A percentile compares a stretch with the other conserved stretches of the same genome.
These are phyloP conservation scores for Hyla sarda DNA, from an alignment of 2,113 vertebrate genomes.

Conservation along the genomic window DNA sequence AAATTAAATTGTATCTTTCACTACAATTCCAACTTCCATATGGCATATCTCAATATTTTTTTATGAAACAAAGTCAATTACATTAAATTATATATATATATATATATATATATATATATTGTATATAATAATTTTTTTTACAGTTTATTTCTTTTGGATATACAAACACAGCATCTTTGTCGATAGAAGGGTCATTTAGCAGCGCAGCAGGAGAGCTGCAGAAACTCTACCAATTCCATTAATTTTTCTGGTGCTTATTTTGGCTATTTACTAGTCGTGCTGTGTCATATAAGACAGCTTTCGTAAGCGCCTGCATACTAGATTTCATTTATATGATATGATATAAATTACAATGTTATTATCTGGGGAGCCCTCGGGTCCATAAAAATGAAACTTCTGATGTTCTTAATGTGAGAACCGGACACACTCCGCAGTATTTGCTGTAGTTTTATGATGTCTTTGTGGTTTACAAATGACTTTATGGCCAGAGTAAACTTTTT, in stretches of 20 bases:
- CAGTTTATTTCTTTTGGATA: conserved; percentile 2
- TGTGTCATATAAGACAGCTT: conserved; percentile 5
- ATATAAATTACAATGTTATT: conserved; percentile 16
- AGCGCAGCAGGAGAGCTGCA: background rate
- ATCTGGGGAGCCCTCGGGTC: background rate
- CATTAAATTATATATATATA: background rate
- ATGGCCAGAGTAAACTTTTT: background rate
- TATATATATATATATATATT: no score
- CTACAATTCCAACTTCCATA: conserved; percentile 10
- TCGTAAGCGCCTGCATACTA: background rate
- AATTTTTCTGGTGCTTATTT: conserved; percentile 30
- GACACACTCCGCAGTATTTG: background rate
- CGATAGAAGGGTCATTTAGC: conserved; percentile 17
- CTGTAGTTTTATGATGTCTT: background rate
- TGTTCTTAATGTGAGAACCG: background rate
- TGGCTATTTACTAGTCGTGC: conserved; percentile 34
- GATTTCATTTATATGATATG: conserved; percentile 1
- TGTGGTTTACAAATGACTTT: conserved; percentile 23
- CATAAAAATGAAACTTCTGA: background rate
- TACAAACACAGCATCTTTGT: background rate
- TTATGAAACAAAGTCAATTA: conserved; percentile 12
- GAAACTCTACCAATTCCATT: background rate
- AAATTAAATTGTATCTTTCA: background rate
- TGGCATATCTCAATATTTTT: conserved; percentile 8
- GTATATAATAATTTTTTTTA: no score